Evolutionary conservation across 2,113 vertebrate species (phyloP).

Genomic region (Cephalopholis sonnerati): DNA sequence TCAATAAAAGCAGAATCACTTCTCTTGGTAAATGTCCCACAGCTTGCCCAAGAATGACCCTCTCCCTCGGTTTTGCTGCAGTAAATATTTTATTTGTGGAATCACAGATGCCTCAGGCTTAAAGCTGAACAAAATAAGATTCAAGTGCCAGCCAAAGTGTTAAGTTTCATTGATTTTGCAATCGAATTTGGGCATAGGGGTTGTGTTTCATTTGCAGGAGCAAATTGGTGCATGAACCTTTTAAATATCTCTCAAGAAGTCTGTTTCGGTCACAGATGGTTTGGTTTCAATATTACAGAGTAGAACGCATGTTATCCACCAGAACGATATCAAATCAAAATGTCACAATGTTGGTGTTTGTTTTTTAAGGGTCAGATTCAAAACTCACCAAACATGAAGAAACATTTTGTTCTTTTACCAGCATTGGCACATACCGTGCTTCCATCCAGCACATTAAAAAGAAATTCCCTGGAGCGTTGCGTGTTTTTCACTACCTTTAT

Average conservation of each 20-base stretch:
- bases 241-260: constrained; percentile 1
- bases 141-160: constrained; percentile 8
- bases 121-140: constrained; percentile 17
- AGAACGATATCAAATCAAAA: background rate
- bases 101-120: background rate
- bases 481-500: background rate
- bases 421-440: background rate
- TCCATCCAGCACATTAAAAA: background rate
- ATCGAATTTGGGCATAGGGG: background rate
- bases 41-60: constrained; percentile 13
- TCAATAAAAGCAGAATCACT: constrained; percentile 39
- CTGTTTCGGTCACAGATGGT: background rate
- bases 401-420: background rate
- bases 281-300: constrained; percentile 1
- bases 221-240: constrained; percentile 17
- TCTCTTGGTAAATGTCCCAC: constrained; percentile 9
- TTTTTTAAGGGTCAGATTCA: background rate
- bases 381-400: background rate
- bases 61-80: constrained; percentile 18
- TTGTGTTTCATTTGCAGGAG: background rate
- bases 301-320: background rate
- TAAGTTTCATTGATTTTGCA: constrained; percentile 20
- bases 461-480: background rate
- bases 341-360: background rate
- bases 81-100: constrained; percentile 8